phyloP scores from a whole-genome alignment of 2,113 vertebrate genomes.

The Myotis lucifugus region DNA sequence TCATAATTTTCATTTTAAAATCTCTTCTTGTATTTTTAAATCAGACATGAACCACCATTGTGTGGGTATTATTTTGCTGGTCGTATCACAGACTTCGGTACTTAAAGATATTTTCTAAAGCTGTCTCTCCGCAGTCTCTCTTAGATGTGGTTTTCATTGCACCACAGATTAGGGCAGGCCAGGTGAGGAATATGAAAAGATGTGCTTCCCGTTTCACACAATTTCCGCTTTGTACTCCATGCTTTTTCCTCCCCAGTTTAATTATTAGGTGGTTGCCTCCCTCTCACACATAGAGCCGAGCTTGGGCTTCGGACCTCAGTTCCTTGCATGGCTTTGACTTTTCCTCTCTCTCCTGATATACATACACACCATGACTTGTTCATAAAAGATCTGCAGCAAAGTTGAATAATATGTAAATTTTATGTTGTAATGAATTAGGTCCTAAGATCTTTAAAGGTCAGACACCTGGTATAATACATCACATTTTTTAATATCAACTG shows the following conservation, averaged over 20 bases:
- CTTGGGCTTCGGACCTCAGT: background rate
- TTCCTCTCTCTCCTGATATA: slow-evolving; percentile 81
- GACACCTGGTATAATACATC: slow-evolving; percentile 91
- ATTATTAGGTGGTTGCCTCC: background rate
- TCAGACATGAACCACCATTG: background rate
- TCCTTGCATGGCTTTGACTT: slow-evolving; percentile 42
- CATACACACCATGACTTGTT: slow-evolving; percentile 84
- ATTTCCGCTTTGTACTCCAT: background rate
- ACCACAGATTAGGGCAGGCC: background rate
- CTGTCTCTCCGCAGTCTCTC: background rate
- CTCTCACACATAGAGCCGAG: background rate
- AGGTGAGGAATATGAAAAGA: background rate
- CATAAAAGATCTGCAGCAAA: slow-evolving; percentile 85
- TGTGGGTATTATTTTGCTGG: background rate
- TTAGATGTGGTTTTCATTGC: background rate
- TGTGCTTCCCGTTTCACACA: slow-evolving; percentile 4
- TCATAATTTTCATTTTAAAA: slow-evolving; percentile 19
- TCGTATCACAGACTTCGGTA: background rate
- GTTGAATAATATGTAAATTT: slow-evolving; percentile 92
- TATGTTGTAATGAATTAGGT: slow-evolving; percentile 91
- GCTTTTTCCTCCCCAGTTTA: background rate
- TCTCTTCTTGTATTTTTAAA: slow-evolving; percentile 32
- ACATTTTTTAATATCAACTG: slow-evolving; percentile 91
- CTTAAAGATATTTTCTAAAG: background rate
- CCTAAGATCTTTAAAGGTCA: slow-evolving; percentile 92